Base-by-base conservation (phyloP, 2,888 invertebrate species). In the Portevinia maculata region DNA sequence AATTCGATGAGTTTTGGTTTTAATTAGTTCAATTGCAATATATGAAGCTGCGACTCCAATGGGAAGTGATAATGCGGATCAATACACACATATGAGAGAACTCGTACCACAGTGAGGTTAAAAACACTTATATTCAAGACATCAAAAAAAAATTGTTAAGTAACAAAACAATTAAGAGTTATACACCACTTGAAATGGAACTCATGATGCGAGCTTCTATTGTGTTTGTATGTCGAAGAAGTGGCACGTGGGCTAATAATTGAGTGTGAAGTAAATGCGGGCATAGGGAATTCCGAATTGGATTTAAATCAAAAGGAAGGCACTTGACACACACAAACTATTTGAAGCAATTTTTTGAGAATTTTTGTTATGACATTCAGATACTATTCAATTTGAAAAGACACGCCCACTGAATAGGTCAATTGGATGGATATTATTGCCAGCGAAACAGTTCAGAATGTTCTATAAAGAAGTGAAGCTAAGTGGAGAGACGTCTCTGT, bases 191-290 rank as follows among this genome's bases (percentile, higher is more conserved):
- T 28, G 9, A 17, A 30, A 3, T 19, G 13, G n/a, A 21, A 19
- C 32, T 46, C 9, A 11, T 48, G 32, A 1, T 52, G 17, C 17
- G 30, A 19, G n/a, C 24, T 24, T 8, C 0, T 8, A 17, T 3
- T 9, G 19, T 32, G 5, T 13, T 9, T 19, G 24, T 24, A 24
- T 5, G 5, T 48, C n/a, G n/a, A n/a, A n/a, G n/a, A n/a, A n/a
- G 34, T 37, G 21, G 55, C 64, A 64, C 73, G 55, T 64, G 64
- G 55, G 28, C 19, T 53, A 30, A 17, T 59, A 34, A 67, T 79
- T 50, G 55, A 55, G 13, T 62, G 32, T 34, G 37, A 62, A 67
- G 57, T 41, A 19, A 32, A 6, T 52, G 48, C 34, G 48, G 39
- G 39, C 44, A 44, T n/a, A 15, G 15, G 21, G 3, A 13, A 5